phyloP scores from a whole-genome alignment of 2,888 invertebrate species.

The Archips xylosteana region DNA sequence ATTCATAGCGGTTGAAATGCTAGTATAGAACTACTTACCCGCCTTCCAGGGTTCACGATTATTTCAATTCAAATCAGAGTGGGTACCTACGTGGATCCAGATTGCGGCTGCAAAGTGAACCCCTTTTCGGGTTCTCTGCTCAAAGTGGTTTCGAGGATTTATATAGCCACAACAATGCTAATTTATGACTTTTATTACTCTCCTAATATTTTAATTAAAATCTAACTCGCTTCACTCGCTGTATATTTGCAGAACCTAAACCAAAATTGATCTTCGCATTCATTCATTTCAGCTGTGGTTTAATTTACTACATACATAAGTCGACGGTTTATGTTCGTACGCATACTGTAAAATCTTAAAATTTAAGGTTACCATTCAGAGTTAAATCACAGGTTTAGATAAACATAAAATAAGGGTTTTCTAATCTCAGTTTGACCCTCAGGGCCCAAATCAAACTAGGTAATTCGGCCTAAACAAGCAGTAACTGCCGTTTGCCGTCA shows the following conservation, averaged over 20 bases:
- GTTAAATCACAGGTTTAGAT: constrained; percentile 7
- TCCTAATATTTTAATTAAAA: constrained; percentile 20
- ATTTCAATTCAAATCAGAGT: constrained; percentile 24
- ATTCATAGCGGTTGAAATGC: too few species aligned
- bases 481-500: constrained; percentile 19
- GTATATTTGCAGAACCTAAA: neutral
- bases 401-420: constrained; percentile 14
- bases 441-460: constrained; percentile 18
- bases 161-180: constrained; percentile 22
- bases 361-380: neutral
- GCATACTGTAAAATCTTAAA: neutral
- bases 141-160: constrained; percentile 11
- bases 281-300: neutral
- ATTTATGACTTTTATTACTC: constrained; percentile 17
- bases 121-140: constrained; percentile 18
- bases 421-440: constrained; percentile 19
- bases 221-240: neutral
- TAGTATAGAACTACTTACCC: neutral
- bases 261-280: neutral
- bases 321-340: neutral
- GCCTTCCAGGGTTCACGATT: constrained; percentile 7
- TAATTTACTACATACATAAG: neutral
- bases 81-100: constrained; percentile 7
- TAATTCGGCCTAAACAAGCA: constrained; percentile 28
- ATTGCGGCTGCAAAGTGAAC: constrained; percentile 23